These are phyloP conservation scores for Grantiella picta DNA, from an alignment of 2,113 vertebrate genomes.

Conservation along the genomic window DNA sequence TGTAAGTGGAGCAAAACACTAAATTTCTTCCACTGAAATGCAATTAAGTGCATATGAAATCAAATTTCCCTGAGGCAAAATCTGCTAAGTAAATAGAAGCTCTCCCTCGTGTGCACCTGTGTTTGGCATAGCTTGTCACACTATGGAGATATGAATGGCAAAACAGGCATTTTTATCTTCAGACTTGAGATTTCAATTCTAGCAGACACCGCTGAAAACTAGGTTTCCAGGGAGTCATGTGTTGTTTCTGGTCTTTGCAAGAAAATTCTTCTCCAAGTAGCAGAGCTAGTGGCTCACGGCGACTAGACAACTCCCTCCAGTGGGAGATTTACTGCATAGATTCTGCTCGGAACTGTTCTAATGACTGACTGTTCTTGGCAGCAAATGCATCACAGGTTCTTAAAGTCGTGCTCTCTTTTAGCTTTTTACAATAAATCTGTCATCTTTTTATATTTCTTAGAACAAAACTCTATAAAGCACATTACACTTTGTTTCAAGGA, in stretches of 20 bases:
- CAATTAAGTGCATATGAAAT: background rate
- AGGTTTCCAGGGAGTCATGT: background rate
- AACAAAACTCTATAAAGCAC: background rate
- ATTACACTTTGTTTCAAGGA: background rate
- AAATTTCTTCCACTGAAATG: background rate
- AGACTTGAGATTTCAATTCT: background rate
- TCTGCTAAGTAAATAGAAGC: background rate
- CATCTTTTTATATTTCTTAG: background rate
- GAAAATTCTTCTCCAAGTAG: background rate
- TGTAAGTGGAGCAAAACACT: background rate
- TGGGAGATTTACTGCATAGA: conserved; percentile 44
- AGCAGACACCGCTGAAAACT: background rate
- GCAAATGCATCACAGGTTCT: background rate
- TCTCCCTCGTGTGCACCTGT: background rate
- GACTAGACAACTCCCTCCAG: conserved; percentile 60
- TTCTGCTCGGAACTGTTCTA: background rate
- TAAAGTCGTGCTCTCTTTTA: background rate
- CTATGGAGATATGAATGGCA: background rate
- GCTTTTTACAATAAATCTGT: background rate
- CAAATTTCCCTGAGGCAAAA: background rate
- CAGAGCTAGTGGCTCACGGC: background rate
- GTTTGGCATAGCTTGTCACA: background rate
- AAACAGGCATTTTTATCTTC: background rate
- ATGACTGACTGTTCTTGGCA: background rate
- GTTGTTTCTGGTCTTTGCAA: background rate